Evolutionary conservation across 2,888 invertebrate species (phyloP), one percentile per base, ranked within the genome.

Genomic region (Eurois occulta): DNA sequence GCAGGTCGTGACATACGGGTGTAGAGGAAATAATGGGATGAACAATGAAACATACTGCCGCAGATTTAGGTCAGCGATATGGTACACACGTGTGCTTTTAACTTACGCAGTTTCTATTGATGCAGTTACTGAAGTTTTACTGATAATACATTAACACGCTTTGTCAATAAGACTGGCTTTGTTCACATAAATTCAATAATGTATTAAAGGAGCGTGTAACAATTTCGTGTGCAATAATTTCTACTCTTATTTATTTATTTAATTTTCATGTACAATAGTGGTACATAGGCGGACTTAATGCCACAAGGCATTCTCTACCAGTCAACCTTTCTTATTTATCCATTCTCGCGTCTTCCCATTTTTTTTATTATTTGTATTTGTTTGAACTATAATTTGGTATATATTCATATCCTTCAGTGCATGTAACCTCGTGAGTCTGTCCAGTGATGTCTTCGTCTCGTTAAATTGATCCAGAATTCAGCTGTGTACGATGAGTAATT

Each of bases 21-120:
- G 84, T 69, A 77, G 66, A 76, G 74, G 73, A 78, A 75, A 76
- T 64, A 80, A 82, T 84, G 80, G 87, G 88, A 88, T 85, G 83
- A 83, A 83, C 83, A 83, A 64, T 84, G 83, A 83, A 83, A 83
- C 83, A 84, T 69, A 87, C 72, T 64, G 66, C 48, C n/a, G 16
- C 77, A 87, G 91, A 92, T 92, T 87, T 91, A 89, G 92, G 92
- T 91, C 90, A 69, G 66, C 77, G 91, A 92, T 92, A 87, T 72
- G 65, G 78, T 64, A 83, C 89, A 91, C 91, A 90, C 89, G 89
- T 77, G 82, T 38, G 32, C 18, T 52, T 75, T 58, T 35, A 72
- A 72, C 60, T 62, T 69, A 71, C 67, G 72, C 60, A 58, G 66
- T 64, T 58, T 55, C 55, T 11, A 28, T 68, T 81, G 71, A 74